phyloP scores from a whole-genome alignment of 1,140 invertebrate species.

The Himalopsyche phryganea region DNA sequence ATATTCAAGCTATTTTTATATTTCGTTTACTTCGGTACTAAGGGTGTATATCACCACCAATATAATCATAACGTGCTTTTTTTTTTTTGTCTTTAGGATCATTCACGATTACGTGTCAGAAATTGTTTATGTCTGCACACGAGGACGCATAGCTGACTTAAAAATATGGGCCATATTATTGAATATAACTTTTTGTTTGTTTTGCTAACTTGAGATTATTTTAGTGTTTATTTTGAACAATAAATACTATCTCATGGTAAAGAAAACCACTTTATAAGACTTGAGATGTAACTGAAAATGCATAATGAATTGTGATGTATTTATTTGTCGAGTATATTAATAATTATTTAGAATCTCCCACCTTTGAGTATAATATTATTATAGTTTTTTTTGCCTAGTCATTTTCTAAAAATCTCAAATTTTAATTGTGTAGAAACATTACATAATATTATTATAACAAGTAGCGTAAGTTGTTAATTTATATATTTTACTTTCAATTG shows the following conservation, averaged over 20 bases:
- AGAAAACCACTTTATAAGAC: too few species aligned
- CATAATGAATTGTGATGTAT: too few species aligned
- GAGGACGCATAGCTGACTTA: slow-evolving; percentile 56
- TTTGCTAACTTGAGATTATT: not conserved
- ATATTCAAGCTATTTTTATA: too few species aligned
- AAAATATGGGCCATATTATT: not conserved
- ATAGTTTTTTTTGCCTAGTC: not conserved
- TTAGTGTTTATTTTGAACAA: not conserved
- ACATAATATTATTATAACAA: not conserved
- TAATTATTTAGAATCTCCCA: too few species aligned
- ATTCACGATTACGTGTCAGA: slow-evolving; percentile 65
- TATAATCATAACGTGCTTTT: too few species aligned
- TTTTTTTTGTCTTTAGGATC: slow-evolving; percentile 50
- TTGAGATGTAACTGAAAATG: too few species aligned
- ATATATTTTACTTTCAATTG: not conserved
- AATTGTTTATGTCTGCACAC: slow-evolving; percentile 70
- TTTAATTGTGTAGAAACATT: not conserved
- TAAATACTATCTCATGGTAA: not conserved
- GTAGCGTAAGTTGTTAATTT: too few species aligned
- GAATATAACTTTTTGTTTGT: not conserved
- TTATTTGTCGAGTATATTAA: too few species aligned
- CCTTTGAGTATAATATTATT: too few species aligned
- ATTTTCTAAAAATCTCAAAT: not conserved
- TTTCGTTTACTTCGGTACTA: too few species aligned
- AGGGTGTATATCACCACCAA: too few species aligned